Conservation (phyloP, 1,140 invertebrate genomes). For the Zaprionus kolodkinae region DNA sequence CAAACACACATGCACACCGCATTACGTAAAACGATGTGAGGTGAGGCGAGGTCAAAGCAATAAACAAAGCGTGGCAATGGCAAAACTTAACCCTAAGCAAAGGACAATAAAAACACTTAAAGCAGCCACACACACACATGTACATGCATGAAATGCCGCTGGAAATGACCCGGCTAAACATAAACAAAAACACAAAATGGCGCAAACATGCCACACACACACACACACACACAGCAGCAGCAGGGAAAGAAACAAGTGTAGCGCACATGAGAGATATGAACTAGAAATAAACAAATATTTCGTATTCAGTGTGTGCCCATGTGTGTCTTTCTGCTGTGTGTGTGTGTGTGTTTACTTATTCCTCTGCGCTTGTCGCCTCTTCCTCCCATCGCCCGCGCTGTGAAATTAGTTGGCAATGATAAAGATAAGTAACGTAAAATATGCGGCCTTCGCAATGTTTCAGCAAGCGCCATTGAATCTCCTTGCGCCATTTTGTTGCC, state of each 20-base stretch:
- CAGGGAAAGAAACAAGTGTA: slow-evolving; percentile 67
- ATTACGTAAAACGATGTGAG: neutral
- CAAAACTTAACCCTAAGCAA: slow-evolving; percentile 81
- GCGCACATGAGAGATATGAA: slow-evolving; percentile 81
- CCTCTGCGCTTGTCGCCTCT: neutral
- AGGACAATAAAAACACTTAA: slow-evolving; percentile 80
- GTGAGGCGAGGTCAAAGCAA: slow-evolving; percentile 31
- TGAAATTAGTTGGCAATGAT: slow-evolving; percentile 83
- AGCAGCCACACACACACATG: slow-evolving; percentile 41
- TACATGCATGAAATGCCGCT: slow-evolving; percentile 29
- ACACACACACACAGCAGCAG: slow-evolving; percentile 11
- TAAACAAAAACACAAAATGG: slow-evolving; percentile 83
- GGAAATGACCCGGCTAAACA: slow-evolving; percentile 78
- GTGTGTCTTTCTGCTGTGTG: slow-evolving; percentile 7
- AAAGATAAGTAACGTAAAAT: slow-evolving; percentile 83
- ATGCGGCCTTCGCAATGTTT: slow-evolving; percentile 78
- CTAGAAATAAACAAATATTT: slow-evolving; percentile 83
- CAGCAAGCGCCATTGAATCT: slow-evolving; percentile 74
- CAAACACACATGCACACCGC: neutral
- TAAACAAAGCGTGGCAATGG: slow-evolving; percentile 78
- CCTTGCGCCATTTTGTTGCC: slow-evolving; percentile 53
- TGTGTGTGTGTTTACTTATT: slow-evolving; percentile 36
- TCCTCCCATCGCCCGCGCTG: slow-evolving; percentile 35
- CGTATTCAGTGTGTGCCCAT: slow-evolving; percentile 37
- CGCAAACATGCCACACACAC: slow-evolving; percentile 72